Percentiles rank a stretch among this genome's conserved stretches.
phyloP scores from a whole-genome alignment of 2,797 vertebrate genomes.

The Sebastes hubbsi region DNA sequence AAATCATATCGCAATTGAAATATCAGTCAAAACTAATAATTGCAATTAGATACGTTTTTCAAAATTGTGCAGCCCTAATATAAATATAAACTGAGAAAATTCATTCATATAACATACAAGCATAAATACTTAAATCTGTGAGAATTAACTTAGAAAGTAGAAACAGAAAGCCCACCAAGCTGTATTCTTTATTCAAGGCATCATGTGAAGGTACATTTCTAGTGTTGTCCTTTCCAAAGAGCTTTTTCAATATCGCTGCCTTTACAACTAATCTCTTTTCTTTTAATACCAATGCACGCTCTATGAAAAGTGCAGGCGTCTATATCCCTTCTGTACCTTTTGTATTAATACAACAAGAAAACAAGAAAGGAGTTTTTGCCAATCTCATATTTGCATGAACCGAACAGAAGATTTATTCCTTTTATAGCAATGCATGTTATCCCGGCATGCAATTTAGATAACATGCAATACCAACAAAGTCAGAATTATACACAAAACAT shows the following conservation, averaged over 20 bases:
- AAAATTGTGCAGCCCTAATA: no score
- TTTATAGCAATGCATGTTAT: not conserved
- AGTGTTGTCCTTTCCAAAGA: not conserved
- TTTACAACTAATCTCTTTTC: not conserved
- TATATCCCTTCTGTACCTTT: not conserved
- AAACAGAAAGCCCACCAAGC: not conserved
- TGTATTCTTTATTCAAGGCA: not conserved
- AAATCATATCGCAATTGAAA: no score
- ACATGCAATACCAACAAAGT: not conserved
- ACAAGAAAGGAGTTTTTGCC: not conserved
- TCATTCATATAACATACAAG: not conserved
- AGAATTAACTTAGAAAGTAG: not conserved
- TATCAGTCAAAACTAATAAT: no score
- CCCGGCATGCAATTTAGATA: not conserved
- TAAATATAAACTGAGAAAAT: not conserved
- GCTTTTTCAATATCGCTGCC: constrained; percentile 5
- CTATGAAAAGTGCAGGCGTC: not conserved
- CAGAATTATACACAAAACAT: not conserved
- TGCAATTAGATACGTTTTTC: no score
- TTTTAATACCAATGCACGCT: not conserved
- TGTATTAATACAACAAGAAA: not conserved
- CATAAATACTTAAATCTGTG: not conserved
- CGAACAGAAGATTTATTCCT: not conserved
- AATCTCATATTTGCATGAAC: not conserved
- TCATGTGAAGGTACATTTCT: not conserved